A percentile compares a stretch with the other conserved stretches of the same genome.
These are phyloP conservation scores for Tetraodon nigroviridis DNA, from an alignment of 2,113 vertebrate genomes.

Conservation along the genomic window DNA sequence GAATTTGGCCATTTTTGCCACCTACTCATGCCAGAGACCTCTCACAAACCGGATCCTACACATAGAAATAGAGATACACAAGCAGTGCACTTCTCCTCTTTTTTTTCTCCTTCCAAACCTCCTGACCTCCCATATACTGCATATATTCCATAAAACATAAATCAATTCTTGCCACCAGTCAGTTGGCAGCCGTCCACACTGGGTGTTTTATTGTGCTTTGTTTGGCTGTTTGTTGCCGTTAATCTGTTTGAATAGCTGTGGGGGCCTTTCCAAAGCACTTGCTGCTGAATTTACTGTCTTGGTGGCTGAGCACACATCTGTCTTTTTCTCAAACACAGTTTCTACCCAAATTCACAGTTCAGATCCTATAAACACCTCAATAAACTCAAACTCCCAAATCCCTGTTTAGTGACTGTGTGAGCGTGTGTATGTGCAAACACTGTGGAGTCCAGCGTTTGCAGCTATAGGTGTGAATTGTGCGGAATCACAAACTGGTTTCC, in stretches of 20 bases:
- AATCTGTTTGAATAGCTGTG: slow-evolving; percentile 71
- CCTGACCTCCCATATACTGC: slow-evolving; percentile 8
- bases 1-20: slow-evolving; percentile 55
- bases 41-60: slow-evolving; percentile 42
- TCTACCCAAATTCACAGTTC: slow-evolving; percentile 54
- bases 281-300: slow-evolving; percentile 63
- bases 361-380: slow-evolving; percentile 50
- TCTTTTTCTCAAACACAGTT: slow-evolving; percentile 68
- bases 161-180: slow-evolving; percentile 56
- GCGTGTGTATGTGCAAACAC: slow-evolving; percentile 27
- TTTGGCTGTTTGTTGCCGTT: slow-evolving; percentile 61
- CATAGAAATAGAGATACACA: slow-evolving; percentile 21
- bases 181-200: slow-evolving; percentile 44
- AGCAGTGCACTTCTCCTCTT: slow-evolving; percentile 5
- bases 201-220: slow-evolving; percentile 55
- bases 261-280: slow-evolving; percentile 63
- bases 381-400: slow-evolving; percentile 37
- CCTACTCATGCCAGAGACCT: slow-evolving; percentile 53
- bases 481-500: slow-evolving; percentile 40
- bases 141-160: slow-evolving; percentile 32
- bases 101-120: slow-evolving; percentile 15
- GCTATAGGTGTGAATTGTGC: slow-evolving; percentile 39
- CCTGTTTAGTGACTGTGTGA: slow-evolving; percentile 45
- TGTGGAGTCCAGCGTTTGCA: slow-evolving; percentile 35
- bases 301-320: slow-evolving; percentile 72